Base-by-base conservation (phyloP, 2,797 vertebrate genomes). In the Argentina silus region DNA sequence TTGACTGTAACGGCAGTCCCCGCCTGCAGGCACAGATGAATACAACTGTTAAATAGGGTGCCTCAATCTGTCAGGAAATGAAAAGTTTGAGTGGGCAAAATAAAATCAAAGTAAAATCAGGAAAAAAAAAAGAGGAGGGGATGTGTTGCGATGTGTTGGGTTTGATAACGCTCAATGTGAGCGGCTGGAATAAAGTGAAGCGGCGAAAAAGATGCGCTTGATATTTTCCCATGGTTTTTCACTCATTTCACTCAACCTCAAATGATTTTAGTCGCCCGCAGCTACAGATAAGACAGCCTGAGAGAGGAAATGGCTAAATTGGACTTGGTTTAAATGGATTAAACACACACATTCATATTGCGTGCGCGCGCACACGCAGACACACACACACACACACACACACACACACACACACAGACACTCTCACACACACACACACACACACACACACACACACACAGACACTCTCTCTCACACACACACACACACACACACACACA, bases 61-160 rank as follows among this genome's bases (percentile, higher is more conserved):
- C 93, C 91, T 94, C 95, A 95, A 95, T 95, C 95, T 96, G 93
- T 95, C 94, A 92, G 94, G 93, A 95, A 96, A 96, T 95, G 96
- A 96, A 96, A 96, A 96, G 95, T 95, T 94, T 90, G 93, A 95
- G 93, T 87, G 92, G 89, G 90, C 86, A 87, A 93, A 94, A 93
- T 94, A 90, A 93, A 93, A 93, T 92, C 91, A 93, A 93, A 94
- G 93, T 93, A 93, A 93, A 36, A 36, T 36, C 27, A 36, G 1
- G 4, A 36, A 36, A 92, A 92, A 88, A 55, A 79, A 91, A 91
- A 93, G 88, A 87, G 83, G 87, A 79, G 78, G 84, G 77, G 80
- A 71, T 83, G 91, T 83, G 86, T 89, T 86, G 88, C 75, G 91
- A 94, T 93, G 88, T 85, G 91, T 89, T 86, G 67, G 83, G 84